Evolutionary conservation across 2,113 vertebrate species (phyloP), one percentile per base, ranked within the genome.

Genomic region (Saccopteryx leptura): DNA sequence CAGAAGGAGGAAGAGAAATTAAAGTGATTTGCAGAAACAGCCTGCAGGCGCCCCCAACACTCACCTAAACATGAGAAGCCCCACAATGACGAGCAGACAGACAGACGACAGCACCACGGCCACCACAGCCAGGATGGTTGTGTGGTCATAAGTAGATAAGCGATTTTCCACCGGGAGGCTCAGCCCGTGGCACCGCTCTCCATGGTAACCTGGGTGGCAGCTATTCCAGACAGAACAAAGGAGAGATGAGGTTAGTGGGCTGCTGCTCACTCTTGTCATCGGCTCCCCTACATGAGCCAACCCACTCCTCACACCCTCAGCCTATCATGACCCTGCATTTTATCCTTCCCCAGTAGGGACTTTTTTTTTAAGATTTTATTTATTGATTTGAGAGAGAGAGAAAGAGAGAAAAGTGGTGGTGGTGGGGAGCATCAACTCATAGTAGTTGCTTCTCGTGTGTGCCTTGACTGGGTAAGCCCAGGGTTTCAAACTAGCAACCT

Each of bases 61-160:
- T 96, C 93, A 99, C 99, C 99, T 99, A 93, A 99, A 99, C 98
- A 99, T 99, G 97, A 99, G 97, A 82, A 99, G 98, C 39, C 99
- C 99, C 86, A 98, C 99, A 0, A 99, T 99, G 98, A 99, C 99
- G 88, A 99, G 86, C 7, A 99, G 99, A 97, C 99, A 99, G 39
- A 99, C 97, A 0, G 99, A 99, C 0, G 99, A 99, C 52, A 99
- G 98, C 86, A 99, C 98, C 4, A 99, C 99, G 0, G 99, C 99
- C 21, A 99, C 99, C 0, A 99, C 99, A 0, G 99, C 99, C 97
- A 99, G 98, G 1, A 99, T 99, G 0, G 99, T 99, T 52, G 99
- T 99, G 79, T 99, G 98, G 98, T 98, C 99, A 84, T 99, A 99
- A 0, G 98, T 95, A 4, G 98, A 98, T n/a, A 98, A 98, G 0